A percentile compares a stretch with the other conserved stretches of the same genome.
Evolutionary conservation across 2,888 invertebrate species (phyloP).

Genomic region (Drosophila borborema): DNA sequence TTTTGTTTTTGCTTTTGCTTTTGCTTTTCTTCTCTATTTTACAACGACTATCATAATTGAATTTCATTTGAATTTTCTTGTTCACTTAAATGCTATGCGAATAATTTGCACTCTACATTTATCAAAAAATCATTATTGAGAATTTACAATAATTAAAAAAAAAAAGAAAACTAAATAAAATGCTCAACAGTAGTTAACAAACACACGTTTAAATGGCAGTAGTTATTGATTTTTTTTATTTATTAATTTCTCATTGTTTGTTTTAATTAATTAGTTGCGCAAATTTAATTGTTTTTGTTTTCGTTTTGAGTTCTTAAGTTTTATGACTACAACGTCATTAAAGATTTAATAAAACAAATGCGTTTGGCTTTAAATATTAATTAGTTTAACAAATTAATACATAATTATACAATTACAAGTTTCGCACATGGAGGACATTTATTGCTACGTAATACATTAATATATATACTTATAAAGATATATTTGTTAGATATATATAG

Average conservation of each 20-base stretch:
- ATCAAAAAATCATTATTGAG: slow-evolving; percentile 26
- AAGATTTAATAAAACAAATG: slow-evolving; percentile 71
- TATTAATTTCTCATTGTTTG: slow-evolving; percentile 17
- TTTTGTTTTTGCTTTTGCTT: not conserved
- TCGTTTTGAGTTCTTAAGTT: slow-evolving; percentile 51
- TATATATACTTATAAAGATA: slow-evolving; percentile 5
- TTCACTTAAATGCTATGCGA: slow-evolving; percentile 61
- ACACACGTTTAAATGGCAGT: slow-evolving; percentile 67
- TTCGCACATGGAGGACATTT: slow-evolving; percentile 84
- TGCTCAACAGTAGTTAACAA: slow-evolving; percentile 52
- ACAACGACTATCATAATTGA: slow-evolving; percentile 59
- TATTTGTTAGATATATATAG: slow-evolving; percentile 18
- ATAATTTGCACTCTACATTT: slow-evolving; percentile 40
- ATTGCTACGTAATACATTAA: slow-evolving; percentile 74
- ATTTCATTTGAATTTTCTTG: slow-evolving; percentile 47
- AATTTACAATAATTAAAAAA: slow-evolving; percentile 25
- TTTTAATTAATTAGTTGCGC: slow-evolving; percentile 37
- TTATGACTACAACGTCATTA: slow-evolving; percentile 84
- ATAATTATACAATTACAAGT: slow-evolving; percentile 62
- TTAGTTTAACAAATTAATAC: slow-evolving; percentile 72
- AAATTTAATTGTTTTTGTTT: slow-evolving; percentile 12
- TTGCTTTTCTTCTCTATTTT: slow-evolving; percentile 56
- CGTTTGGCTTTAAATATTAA: slow-evolving; percentile 62
- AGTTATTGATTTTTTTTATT: not conserved
- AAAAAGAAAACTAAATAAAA: slow-evolving; percentile 48